These are phyloP conservation scores for Rhinoraja longicauda DNA, from an alignment of 2,797 vertebrate species.

Conservation along the genomic window DNA sequence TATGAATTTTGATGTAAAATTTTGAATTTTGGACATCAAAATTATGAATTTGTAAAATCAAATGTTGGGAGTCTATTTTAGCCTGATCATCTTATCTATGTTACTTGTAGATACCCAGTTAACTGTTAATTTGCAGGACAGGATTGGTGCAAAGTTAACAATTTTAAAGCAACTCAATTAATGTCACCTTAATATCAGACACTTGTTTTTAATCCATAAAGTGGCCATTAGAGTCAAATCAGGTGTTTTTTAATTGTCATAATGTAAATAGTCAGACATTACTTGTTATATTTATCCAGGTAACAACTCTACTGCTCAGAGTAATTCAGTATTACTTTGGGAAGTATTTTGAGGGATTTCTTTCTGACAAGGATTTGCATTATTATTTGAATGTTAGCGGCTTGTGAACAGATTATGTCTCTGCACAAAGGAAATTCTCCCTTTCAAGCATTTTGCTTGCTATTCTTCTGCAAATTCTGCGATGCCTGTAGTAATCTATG, in stretches of 20 bases:
- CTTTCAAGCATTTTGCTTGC: neutral
- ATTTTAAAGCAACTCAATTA: neutral
- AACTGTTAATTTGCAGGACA: neutral
- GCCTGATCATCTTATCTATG: neutral
- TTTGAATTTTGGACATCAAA: too few relatives aligned
- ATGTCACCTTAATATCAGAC: neutral
- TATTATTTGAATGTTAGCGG: neutral
- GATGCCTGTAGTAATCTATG: too few relatives aligned
- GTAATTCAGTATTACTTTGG: neutral
- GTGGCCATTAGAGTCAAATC: neutral
- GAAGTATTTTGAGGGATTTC: neutral
- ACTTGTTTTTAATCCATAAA: neutral
- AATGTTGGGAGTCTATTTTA: too few relatives aligned
- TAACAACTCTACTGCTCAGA: neutral
- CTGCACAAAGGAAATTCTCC: neutral
- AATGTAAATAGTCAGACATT: neutral
- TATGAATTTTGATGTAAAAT: too few relatives aligned
- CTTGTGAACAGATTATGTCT: neutral
- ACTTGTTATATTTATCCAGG: neutral
- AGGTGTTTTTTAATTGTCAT: neutral
- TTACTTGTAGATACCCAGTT: neutral
- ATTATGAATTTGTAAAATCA: too few relatives aligned
- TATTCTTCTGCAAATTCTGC: neutral
- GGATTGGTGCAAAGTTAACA: neutral
- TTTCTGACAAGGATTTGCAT: neutral